These are phyloP conservation scores for Homalodisca vitripennis DNA, from an alignment of 1,140 invertebrate genomes.

Conservation along the genomic window DNA sequence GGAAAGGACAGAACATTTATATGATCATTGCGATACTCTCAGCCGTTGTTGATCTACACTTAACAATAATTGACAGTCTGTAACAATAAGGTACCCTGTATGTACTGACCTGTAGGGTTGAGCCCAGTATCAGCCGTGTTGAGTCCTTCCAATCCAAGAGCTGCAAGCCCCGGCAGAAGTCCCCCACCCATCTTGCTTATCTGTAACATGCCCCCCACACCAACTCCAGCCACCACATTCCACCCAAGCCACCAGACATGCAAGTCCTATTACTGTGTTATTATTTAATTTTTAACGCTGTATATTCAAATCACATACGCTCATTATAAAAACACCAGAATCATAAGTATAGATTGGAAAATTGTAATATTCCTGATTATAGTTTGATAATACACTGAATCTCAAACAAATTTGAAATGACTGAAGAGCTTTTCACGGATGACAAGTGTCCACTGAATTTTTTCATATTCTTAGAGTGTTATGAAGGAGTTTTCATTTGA, in stretches of 20 bases:
- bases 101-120: constrained; percentile 82
- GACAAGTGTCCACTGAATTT: too few relatives aligned
- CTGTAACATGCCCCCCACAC: constrained; percentile 57
- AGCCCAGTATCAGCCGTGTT: constrained; percentile 74
- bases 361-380: too few relatives aligned
- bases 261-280: too few relatives aligned
- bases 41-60: background rate
- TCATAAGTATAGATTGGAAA: too few relatives aligned
- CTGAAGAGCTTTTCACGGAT: too few relatives aligned
- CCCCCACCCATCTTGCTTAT: constrained; percentile 80
- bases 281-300: too few relatives aligned
- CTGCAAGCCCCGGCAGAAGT: constrained; percentile 81
- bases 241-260: background rate
- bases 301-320: too few relatives aligned
- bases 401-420: too few relatives aligned
- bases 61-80: background rate
- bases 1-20: constrained; percentile 6
- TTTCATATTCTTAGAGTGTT: too few relatives aligned
- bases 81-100: background rate
- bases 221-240: constrained; percentile 29
- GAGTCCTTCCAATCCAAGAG: constrained; percentile 79
- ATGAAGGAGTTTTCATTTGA: too few relatives aligned
- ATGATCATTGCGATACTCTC: background rate
- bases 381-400: too few relatives aligned
- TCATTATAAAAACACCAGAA: too few relatives aligned